Conservation (phyloP, 1,140 invertebrate species). For the Zophobas atratus region DNA sequence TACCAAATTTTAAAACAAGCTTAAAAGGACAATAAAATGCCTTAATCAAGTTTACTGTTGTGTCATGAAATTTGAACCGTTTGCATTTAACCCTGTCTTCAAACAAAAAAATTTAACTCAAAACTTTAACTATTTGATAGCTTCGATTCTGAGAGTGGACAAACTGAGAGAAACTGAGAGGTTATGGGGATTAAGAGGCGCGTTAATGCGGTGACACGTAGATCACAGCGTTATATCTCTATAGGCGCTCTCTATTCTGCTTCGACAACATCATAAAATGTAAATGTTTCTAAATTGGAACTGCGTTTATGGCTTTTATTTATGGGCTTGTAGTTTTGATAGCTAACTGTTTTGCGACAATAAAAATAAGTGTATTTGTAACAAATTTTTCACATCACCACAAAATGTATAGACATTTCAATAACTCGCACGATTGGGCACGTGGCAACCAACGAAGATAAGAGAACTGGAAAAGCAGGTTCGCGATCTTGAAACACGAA, state of each 20-base stretch:
- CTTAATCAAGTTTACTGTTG: no score
- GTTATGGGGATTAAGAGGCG: background rate
- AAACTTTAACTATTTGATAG: no score
- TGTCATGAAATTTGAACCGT: no score
- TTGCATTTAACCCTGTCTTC: no score
- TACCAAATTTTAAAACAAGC: no score
- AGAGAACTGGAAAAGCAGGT: background rate
- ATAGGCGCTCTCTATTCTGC: constrained; percentile 9
- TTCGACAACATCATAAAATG: constrained; percentile 3
- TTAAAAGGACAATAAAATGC: no score
- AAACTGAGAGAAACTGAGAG: background rate
- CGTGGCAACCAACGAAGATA: background rate
- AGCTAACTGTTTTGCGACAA: no score
- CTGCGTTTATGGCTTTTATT: constrained; percentile 4
- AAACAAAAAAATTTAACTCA: no score
- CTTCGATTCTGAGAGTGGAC: no score
- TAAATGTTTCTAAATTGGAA: constrained; percentile 8
- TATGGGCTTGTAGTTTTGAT: constrained; percentile 1
- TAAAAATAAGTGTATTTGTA: no score
- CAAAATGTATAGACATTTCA: no score
- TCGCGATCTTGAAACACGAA: background rate
- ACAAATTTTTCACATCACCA: no score
- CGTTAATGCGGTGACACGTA: constrained; percentile 29
- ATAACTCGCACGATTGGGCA: background rate
- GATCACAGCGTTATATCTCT: constrained; percentile 5